Base-by-base conservation (phyloP, 1,140 invertebrate species). In the Megalopta genalis region DNA sequence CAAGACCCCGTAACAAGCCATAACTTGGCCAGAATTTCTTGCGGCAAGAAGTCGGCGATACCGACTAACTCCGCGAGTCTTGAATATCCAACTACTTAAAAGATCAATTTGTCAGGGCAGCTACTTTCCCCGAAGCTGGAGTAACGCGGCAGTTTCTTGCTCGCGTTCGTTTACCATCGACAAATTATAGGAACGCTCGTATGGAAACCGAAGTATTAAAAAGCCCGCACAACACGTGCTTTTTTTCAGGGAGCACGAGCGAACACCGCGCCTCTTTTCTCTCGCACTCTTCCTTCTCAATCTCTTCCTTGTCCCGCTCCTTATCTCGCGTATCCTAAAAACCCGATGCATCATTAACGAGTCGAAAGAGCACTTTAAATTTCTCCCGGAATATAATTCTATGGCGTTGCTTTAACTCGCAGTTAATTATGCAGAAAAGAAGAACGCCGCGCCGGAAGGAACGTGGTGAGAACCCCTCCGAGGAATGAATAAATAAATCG, bases 361-460 rank as follows among this genome's bases (percentile, higher is more conserved):
- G 21, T 60, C 25, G 62, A 39, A 66, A 74, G 63, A 73, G 77
- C 63, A 60, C 62, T 59, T 73, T 66, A 73, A 79, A 74, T 79
- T 79, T 46, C 32, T 23, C 62, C 39, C 9, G 14, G 37, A 16
- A 46, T 68, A 6, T 52, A 60, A 39, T 63, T 52, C 46, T 10
- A 63, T 42, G 42, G 10, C 49, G 46, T 71, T 72, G 76, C n/a
- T 60, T 37, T 16, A 66, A 49, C 77, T 52, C 23, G 5, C 70
- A 46, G 25, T 79, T 74, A 79, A 79, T 79, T 74, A 79, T 79
- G 70, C 70, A 66, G n/a, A 71, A 77, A 71, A 64, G 46, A 71
- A 70, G 32, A 68, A 62, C 32, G 59, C 12, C 42, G 42, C 42
- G 14, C 46, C 46, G 2, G 42, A 42, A 68, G 46, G 63, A 37